A percentile compares a stretch with the other conserved stretches of the same genome.
These are phyloP conservation scores for Aselliscus stoliczkanus DNA, from an alignment of 2,797 vertebrate genomes.

Conservation along the genomic window DNA sequence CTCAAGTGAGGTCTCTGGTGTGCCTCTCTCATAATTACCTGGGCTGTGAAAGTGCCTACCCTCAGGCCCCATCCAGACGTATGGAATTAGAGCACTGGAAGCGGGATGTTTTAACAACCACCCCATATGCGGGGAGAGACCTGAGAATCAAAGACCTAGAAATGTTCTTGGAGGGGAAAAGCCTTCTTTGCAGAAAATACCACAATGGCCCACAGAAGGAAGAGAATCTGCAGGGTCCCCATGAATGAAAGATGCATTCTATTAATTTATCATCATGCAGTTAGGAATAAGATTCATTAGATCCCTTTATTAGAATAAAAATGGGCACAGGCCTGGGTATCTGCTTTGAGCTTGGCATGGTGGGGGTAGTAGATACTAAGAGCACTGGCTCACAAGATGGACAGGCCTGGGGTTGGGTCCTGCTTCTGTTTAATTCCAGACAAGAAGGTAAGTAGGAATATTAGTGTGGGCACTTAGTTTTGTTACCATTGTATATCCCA, in stretches of 20 bases:
- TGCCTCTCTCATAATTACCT: background rate
- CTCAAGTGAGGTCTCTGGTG: background rate
- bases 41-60: background rate
- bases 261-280: background rate
- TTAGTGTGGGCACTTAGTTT: background rate
- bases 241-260: background rate
- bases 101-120: background rate
- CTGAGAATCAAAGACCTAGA: background rate
- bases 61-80: background rate
- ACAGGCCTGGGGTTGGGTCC: background rate
- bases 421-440: background rate
- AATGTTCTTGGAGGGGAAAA: background rate
- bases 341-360: background rate
- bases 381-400: background rate
- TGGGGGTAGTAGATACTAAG: background rate
- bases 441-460: background rate
- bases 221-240: background rate
- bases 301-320: background rate
- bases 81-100: background rate
- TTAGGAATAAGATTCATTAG: background rate
- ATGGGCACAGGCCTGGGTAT: background rate
- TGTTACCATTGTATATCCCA: background rate
- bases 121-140: background rate
- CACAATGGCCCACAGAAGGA: background rate
- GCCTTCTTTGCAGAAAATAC: background rate